phyloP scores from a whole-genome alignment of 2,113 vertebrate genomes.

The Heliornis fulica region DNA sequence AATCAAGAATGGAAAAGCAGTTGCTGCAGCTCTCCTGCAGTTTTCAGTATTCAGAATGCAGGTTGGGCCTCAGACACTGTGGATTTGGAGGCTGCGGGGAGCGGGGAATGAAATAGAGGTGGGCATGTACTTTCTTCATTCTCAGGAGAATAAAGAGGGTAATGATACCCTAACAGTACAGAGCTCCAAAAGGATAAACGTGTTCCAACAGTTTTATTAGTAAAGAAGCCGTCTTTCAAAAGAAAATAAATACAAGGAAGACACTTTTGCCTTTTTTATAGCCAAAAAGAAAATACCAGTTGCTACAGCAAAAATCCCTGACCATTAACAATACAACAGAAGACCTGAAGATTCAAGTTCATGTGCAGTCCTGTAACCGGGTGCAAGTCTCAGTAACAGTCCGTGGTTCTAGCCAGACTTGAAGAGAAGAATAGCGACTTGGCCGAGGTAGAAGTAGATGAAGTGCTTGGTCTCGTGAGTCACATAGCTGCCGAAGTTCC shows the following conservation, averaged over 20 bases:
- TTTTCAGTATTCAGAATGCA: background rate
- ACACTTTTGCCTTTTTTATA: constrained; percentile 63
- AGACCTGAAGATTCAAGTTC: constrained; percentile 66
- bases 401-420: constrained; percentile 86
- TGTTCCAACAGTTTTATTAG: constrained; percentile 73
- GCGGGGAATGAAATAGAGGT: background rate
- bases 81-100: background rate
- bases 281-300: constrained; percentile 69
- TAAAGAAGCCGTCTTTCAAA: constrained; percentile 57
- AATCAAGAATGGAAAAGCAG: background rate
- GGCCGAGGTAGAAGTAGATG: constrained; percentile 99
- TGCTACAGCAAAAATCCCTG: constrained; percentile 84
- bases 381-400: constrained; percentile 61
- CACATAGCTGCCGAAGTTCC: constrained; percentile 98
- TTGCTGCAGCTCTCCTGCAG: background rate
- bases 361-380: constrained; percentile 54
- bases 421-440: constrained; percentile 97
- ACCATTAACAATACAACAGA: constrained; percentile 77
- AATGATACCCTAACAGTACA: background rate
- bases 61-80: background rate
- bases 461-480: constrained; percentile 99
- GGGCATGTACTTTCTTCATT: background rate
- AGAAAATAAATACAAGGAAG: constrained; percentile 78
- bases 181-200: constrained; percentile 17
- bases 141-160: background rate